These are phyloP conservation scores for Burhinus oedicnemus DNA, from an alignment of 2,113 vertebrate genomes.

Conservation along the genomic window DNA sequence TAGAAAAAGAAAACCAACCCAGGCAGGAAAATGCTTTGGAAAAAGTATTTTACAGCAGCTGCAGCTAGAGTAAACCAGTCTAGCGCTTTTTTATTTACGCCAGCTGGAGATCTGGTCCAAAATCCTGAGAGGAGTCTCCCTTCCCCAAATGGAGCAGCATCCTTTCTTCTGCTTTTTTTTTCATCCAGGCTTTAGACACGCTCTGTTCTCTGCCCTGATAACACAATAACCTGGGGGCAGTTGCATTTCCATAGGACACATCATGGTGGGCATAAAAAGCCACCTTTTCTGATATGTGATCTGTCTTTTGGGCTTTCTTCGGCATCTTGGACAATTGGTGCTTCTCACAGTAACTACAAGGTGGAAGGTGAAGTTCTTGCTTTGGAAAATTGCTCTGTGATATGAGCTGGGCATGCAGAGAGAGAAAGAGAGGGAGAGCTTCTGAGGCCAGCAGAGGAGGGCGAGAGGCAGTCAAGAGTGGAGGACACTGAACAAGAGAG, in stretches of 20 bases:
- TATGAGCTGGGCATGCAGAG: not conserved
- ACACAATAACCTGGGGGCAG: not conserved
- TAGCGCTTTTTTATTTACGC: not conserved
- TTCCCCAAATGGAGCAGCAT: not conserved
- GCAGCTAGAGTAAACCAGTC: not conserved
- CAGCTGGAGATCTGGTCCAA: not conserved
- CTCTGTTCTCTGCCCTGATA: not conserved
- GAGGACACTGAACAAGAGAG: not conserved
- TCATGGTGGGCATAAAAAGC: not conserved
- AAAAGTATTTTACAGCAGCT: not conserved
- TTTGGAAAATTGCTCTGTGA: not conserved
- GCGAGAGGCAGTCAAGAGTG: not conserved
- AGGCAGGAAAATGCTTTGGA: not conserved
- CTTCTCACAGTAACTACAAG: not conserved
- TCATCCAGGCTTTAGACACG: rapidly evolving
- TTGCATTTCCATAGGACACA: not conserved
- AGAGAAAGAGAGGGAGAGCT: not conserved
- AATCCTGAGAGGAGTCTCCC: not conserved
- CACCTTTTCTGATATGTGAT: not conserved
- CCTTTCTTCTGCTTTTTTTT: not conserved
- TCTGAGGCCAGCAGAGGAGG: not conserved
- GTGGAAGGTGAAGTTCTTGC: not conserved
- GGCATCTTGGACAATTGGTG: not conserved
- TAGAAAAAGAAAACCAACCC: not conserved
- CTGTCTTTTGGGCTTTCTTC: not conserved